A percentile compares a stretch with the other conserved stretches of the same genome.
These are phyloP conservation scores for Homarus americanus DNA, from an alignment of 1,140 invertebrate genomes.

Conservation along the genomic window DNA sequence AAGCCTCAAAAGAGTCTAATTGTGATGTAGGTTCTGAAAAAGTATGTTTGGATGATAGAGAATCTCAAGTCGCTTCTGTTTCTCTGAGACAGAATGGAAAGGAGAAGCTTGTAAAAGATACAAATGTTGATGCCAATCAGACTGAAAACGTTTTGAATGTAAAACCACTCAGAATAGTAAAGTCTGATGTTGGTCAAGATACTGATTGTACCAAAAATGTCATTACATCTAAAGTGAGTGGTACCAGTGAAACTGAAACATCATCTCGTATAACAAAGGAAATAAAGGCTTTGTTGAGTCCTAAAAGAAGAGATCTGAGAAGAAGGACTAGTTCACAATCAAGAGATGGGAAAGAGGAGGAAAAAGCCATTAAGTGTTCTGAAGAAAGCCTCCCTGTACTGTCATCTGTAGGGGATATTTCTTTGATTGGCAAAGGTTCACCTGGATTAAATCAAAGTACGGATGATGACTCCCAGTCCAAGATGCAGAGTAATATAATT, in stretches of 20 bases:
- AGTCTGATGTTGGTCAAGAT: background rate
- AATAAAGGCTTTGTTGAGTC: background rate
- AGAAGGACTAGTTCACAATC: background rate
- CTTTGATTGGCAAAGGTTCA: background rate
- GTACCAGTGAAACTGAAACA: background rate
- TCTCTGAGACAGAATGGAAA: slow-evolving; percentile 6
- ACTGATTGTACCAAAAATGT: background rate
- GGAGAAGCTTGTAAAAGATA: slow-evolving; percentile 5
- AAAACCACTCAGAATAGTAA: background rate
- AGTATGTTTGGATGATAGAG: slow-evolving; percentile 3
- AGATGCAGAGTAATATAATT: background rate
- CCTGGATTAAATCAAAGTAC: background rate
- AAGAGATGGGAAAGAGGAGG: background rate
- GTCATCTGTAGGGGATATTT: background rate
- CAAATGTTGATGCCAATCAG: background rate
- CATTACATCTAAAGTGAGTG: background rate
- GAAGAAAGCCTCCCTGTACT: background rate
- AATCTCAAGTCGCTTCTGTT: slow-evolving; percentile 8
- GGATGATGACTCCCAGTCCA: background rate
- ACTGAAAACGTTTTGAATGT: background rate
- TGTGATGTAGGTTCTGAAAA: slow-evolving; percentile 19
- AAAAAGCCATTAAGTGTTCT: background rate
- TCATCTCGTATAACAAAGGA: background rate
- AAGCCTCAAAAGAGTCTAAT: slow-evolving; percentile 20
- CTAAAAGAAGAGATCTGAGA: background rate